Evolutionary conservation across 2,888 invertebrate species (phyloP).

Genomic region (Drosophila leonis): DNA sequence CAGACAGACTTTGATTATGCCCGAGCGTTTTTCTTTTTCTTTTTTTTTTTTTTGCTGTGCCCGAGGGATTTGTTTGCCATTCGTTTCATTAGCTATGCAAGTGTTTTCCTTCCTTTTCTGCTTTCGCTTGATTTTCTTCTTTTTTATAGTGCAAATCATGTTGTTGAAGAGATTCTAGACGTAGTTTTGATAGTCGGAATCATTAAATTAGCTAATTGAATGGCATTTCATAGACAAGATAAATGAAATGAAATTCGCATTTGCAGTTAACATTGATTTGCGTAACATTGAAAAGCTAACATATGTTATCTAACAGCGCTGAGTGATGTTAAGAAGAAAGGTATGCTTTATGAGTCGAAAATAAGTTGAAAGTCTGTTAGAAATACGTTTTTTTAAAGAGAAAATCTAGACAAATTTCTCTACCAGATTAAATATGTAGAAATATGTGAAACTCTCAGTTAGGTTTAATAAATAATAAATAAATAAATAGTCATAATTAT

Average conservation of each 20-base stretch:
- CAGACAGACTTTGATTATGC: constrained; percentile 39
- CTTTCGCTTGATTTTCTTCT: background rate
- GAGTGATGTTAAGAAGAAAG: background rate
- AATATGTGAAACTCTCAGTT: too few species aligned
- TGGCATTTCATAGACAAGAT: background rate
- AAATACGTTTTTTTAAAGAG: too few species aligned
- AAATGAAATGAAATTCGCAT: background rate
- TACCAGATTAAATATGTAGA: too few species aligned
- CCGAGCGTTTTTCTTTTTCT: background rate
- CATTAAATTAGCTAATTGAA: constrained; percentile 6
- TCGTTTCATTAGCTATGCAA: constrained; percentile 14
- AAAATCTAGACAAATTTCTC: too few species aligned
- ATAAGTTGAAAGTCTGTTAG: too few species aligned
- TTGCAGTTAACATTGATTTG: background rate
- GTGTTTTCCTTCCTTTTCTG: background rate
- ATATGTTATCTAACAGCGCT: background rate
- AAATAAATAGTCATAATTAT: too few species aligned
- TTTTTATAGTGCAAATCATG: background rate
- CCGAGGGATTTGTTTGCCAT: constrained; percentile 23
- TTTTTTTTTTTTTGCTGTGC: background rate
- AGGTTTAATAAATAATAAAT: too few species aligned
- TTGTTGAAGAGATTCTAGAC: background rate
- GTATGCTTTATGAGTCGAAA: too few species aligned
- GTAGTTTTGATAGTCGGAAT: background rate
- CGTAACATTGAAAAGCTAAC: background rate